Base-by-base conservation (phyloP, 2,888 invertebrate genomes). In the Endomychus coccineus region DNA sequence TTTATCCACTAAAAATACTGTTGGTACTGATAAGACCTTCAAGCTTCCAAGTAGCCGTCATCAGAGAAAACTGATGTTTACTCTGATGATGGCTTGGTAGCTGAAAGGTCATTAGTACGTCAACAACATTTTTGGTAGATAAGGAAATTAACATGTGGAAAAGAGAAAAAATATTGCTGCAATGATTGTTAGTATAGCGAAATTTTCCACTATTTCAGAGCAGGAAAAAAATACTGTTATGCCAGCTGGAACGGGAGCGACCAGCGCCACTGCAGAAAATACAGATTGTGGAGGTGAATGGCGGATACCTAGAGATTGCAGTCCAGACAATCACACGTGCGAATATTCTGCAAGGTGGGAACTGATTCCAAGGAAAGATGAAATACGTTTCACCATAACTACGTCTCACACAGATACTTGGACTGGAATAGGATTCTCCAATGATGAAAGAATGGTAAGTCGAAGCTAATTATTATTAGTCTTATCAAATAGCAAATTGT, bases 381-480 rank as follows among this genome's bases (percentile, higher is more conserved):
- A 80, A 36, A 78, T 92, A 43, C 69, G 73, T 27, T 92, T 91
- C 67, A 84, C 83, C 1, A 78, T 92, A 30, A 75, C 77, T 25
- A 89, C 89, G 0, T 79, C 74, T 21, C 74, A 88, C 49, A 80
- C 78, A 1, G 78, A 85, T 45, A 74, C 77, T 5, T 92, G 92
- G 92, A 91, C 91, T 0, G 92, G 91, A 1, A 86, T 92, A 41
- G 92, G 82, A 1, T 92, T 92, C 59, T 87, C 87, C 31, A 73
- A 86, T 42, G 79, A 89, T 56, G 79, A 77, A 48, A 83, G 77
- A 62, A 91, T 91, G 91, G 84, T 83, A 62, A 64, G 63, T 51
- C 9, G 10, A 7, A 19, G n/a, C 24, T 36, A 23, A 2, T 13
- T 25, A 11, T 19, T 12, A 12, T 16, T 1, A 12, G 10, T 34